Evolutionary conservation across 2,888 invertebrate genomes (phyloP), one percentile per base, ranked within the genome.

Genomic region (Zelleria hepariella): DNA sequence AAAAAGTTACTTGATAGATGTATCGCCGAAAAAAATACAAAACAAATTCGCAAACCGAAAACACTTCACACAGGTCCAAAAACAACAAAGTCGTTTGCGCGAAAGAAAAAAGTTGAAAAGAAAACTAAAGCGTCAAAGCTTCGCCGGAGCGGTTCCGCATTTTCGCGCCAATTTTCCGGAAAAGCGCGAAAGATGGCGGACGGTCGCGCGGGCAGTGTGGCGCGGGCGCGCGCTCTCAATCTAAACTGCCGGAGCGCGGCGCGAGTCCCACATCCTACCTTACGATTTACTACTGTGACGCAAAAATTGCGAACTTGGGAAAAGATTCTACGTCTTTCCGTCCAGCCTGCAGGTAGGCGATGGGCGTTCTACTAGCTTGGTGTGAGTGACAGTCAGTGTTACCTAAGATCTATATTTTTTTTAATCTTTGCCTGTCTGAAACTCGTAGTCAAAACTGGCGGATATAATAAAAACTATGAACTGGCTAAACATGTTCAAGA

Each of bases 111-210:
- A 7, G 32, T 15, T 25, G 24, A 72, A 72, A 74, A 68, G 68
- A 61, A 74, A 74, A 75, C 67, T 74, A 65, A 42, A 42, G 15
- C 32, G 32, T 15, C 10, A 42, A 42, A 42, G 32, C 32, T n/a
- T n/a, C 70, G 69, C 66, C 76, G 65, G 65, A 66, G 68, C 72
- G 73, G 74, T 76, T 82, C 77, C 73, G 75, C 86, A 86, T 87
- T 87, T 87, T 87, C 84, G 86, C 86, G 86, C 82, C 80, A 85
- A 83, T 86, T 86, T 86, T 80, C 84, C 84, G 77, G 71, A 72
- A 69, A 71, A 68, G 75, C 79, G 68, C 68, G 74, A 76, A 77
- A 55, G 70, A 70, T 70, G 67, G 67, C 69, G 69, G 66, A 72
- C 69, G 63, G 64, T 74, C 72, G 73, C 77, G 75, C 69, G 60